phyloP scores from a whole-genome alignment of 2,888 invertebrate genomes.

The Eupithecia insigniata region DNA sequence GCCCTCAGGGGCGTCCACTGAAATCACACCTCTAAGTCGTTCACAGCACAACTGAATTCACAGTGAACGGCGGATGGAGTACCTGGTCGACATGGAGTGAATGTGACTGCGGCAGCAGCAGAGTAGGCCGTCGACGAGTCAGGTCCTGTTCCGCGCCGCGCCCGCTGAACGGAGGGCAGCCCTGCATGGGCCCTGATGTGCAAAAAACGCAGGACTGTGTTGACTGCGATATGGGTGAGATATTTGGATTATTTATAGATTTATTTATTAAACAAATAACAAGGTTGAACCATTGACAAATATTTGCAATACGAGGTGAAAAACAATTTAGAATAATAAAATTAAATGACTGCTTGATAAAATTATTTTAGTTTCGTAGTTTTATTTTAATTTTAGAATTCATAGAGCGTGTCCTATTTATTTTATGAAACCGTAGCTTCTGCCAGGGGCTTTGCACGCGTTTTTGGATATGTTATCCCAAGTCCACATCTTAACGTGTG shows the following conservation, averaged over 20 bases:
- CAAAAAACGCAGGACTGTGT: conserved; percentile 93
- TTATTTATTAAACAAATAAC: too few species aligned
- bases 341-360: too few species aligned
- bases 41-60: not conserved
- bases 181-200: conserved; percentile 91
- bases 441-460: too few species aligned
- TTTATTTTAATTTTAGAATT: too few species aligned
- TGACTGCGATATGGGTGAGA: conserved; percentile 85
- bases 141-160: conserved; percentile 94
- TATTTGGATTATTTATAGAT: not conserved
- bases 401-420: not conserved
- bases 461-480: too few species aligned
- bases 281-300: too few species aligned
- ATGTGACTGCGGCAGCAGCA: conserved; percentile 91
- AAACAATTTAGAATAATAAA: too few species aligned
- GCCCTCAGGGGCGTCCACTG: too few species aligned
- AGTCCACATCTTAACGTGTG: too few species aligned
- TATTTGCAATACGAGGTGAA: too few species aligned
- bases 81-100: conserved; percentile 95
- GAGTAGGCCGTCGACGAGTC: conserved; percentile 90
- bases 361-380: too few species aligned
- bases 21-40: not conserved
- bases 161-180: conserved; percentile 95
- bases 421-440: too few species aligned
- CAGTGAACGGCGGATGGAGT: conserved; percentile 98